Base-by-base conservation (phyloP, 2,113 vertebrate species). In the Rhizomys pruinosus region DNA sequence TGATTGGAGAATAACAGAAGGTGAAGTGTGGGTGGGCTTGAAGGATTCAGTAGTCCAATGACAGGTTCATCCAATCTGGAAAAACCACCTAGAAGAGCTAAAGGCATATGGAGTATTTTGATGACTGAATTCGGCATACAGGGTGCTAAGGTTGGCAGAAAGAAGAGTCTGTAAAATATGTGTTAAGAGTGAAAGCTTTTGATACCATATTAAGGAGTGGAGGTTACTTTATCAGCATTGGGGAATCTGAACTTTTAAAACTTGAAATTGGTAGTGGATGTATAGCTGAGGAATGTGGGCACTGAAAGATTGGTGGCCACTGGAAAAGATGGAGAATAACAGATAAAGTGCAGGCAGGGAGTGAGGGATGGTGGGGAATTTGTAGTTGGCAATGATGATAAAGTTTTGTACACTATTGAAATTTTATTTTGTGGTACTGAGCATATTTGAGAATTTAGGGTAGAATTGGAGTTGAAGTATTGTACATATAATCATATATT, bases 241-340 rank as follows among this genome's bases (percentile, higher is more conserved):
- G 85, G 74, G 77, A 89, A 15, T 37, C 69, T 84, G 69, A 72
- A 61, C 37, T 37, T 90, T 47, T 63, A 86, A 82, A 86, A n/a
- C 44, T 89, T 52, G 57, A 92, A 79, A 27, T 91, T 71, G 57
- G 34, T 72, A 19, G 22, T 89, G 42, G 64, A 16, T 78, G 1
- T 61, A 44, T n/a, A 17, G 27, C 79, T 66, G 80, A 34, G 59
- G 34, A 22, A 29, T 47, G 27, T 44, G 74, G 7, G n/a, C 5
- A 34, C 22, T 72, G 71, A n/a, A 84, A 29, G n/a, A 19, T 68
- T 34, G n/a, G 20, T 37, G 19, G 55, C 55, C 7, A 4, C 25
- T 71, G 27, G 23, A 47, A 86, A 47, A 69, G n/a, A 7, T 55
- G 52, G 13, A 29, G 44, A 12, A 7, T 5, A 3, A 61, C 23